phyloP scores from a whole-genome alignment of 2,113 vertebrate species.

The Salvelinus sp. region DNA sequence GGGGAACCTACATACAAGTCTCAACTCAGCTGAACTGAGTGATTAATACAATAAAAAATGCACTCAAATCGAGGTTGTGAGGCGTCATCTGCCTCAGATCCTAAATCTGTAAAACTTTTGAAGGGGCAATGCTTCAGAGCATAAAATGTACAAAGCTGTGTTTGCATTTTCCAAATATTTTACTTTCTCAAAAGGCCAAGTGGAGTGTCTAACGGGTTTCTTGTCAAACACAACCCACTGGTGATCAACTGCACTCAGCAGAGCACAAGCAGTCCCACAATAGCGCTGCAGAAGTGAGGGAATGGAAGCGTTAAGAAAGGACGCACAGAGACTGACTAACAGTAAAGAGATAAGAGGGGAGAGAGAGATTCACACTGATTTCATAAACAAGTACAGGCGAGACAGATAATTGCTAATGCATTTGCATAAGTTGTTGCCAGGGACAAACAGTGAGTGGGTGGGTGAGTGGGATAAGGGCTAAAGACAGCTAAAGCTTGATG shows the following conservation, averaged over 20 bases:
- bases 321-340: conserved; percentile 41
- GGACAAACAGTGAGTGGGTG: conserved; percentile 3
- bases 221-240: not conserved
- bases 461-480: not conserved
- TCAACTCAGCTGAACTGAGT: too few species aligned
- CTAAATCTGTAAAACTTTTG: too few species aligned
- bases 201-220: too few species aligned
- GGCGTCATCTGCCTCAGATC: too few species aligned
- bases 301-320: conserved; percentile 32
- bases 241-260: conserved; percentile 35
- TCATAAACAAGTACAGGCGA: not conserved
- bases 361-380: not conserved
- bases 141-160: too few species aligned
- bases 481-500: not conserved
- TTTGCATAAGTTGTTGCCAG: not conserved
- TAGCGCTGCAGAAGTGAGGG: conserved; percentile 31
- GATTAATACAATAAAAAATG: too few species aligned
- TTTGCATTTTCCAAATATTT: too few species aligned
- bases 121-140: too few species aligned
- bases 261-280: conserved; percentile 45
- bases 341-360: conserved; percentile 34
- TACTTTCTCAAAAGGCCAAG: too few species aligned
- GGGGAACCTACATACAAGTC: too few species aligned
- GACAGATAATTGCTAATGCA: not conserved
- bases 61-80: too few species aligned